Evolutionary conservation across 2,113 vertebrate species (phyloP), one percentile per base, ranked within the genome.

Genomic region (Pomatostomus ruficeps): DNA sequence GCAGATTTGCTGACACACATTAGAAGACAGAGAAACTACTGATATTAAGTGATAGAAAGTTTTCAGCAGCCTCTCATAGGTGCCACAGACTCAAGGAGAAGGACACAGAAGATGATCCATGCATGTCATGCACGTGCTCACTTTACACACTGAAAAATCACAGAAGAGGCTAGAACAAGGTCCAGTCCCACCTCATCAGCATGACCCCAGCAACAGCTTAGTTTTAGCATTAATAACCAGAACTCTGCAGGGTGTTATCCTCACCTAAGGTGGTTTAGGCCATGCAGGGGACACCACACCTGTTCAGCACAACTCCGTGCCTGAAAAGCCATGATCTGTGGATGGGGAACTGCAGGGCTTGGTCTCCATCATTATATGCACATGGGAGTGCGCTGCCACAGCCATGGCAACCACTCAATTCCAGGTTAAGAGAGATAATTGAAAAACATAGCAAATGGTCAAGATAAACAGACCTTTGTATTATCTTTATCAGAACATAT

Each of bases 331-430:
- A 0, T 10, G 33, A 6, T 73, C n/a, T 45, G 28, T 29, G 38
- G 23, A 31, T 23, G 7, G 42, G 11, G 14, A 89, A 3, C n/a
- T 36, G 14, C 6, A 36, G 29, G 35, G 55, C 26, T 62, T 9
- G 0, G 13, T 48, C 7, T 72, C 36, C 33, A 21, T 43, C 63
- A 24, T 24, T 81, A 25, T 22, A 24, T 1, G 5, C 10, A 11
- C 0, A 0, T 6, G 17, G 61, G 59, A 7, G 0, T 48, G 35
- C 33, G 3, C 14, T 40, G 66, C 12, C 31, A 73, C 28, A 68
- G 54, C n/a, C 9, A 2, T 2, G 22, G n/a, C 67, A 94, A 19
- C 33, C 23, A 55, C 38, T 70, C 54, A 51, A 31, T 48, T 85
- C 19, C 10, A 36, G 26, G n/a, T n/a, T 51, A 17, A 67, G 14